These are phyloP conservation scores for Nycticorax nycticorax DNA, from an alignment of 2,113 vertebrate species.

Conservation along the genomic window DNA sequence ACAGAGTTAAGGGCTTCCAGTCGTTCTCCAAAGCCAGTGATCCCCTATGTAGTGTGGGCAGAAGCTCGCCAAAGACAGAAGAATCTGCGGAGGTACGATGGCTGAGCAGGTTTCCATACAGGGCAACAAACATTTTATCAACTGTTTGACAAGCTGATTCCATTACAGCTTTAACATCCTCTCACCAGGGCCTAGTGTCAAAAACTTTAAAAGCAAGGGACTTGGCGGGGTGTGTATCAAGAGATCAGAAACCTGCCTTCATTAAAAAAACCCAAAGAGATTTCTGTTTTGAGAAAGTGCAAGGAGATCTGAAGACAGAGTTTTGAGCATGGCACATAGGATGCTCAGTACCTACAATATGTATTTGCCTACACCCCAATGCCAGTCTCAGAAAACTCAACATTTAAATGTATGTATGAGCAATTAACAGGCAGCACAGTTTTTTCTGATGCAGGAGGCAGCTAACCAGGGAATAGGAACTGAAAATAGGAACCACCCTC, in stretches of 20 bases:
- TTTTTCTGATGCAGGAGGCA: neutral
- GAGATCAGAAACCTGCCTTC: neutral
- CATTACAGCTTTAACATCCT: neutral
- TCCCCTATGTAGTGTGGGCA: neutral
- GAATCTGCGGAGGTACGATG: neutral
- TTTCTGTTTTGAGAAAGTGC: neutral
- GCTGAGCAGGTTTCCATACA: neutral
- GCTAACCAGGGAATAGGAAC: neutral
- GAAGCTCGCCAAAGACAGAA: neutral
- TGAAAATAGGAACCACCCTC: neutral
- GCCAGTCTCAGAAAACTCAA: neutral
- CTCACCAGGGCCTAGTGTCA: neutral
- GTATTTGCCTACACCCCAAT: neutral
- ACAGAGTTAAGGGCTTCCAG: neutral
- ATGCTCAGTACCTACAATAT: neutral
- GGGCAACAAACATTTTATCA: neutral
- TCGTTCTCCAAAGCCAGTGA: neutral
- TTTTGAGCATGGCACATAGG: fast-evolving
- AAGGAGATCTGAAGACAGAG: neutral
- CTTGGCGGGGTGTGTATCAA: fast-evolving
- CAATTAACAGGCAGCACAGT: neutral
- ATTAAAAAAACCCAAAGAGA: neutral
- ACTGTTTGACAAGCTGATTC: neutral
- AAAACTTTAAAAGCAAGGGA: neutral
- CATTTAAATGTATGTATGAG: neutral